Conservation (phyloP, 2,888 invertebrate species). For the Drosophila hawaiiensis region DNA sequence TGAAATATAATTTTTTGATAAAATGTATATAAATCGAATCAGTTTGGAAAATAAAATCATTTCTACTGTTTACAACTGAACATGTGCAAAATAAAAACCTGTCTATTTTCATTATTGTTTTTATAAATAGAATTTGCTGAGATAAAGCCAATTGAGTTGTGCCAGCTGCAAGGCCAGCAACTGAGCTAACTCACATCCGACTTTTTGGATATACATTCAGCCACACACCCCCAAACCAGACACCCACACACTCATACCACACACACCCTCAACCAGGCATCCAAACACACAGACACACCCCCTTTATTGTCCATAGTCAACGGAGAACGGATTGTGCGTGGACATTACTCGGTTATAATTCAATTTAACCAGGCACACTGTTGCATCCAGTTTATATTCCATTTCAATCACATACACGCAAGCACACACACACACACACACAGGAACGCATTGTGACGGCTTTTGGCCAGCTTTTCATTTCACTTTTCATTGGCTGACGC, state of each 20-base stretch:
- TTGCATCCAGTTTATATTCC: conserved; percentile 1
- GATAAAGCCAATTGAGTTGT: conserved; percentile 21
- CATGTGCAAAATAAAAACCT: neutral
- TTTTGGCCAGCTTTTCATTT: conserved; percentile 49
- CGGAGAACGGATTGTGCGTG: conserved; percentile 32
- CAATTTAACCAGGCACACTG: conserved; percentile 45
- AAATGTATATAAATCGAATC: neutral
- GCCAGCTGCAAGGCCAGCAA: conserved; percentile 20
- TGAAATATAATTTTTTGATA: rapidly evolving
- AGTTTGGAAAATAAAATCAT: neutral
- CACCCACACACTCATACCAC: neutral
- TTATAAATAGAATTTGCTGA: conserved; percentile 32
- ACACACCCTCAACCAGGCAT: neutral
- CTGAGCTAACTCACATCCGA: conserved; percentile 28
- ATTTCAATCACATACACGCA: conserved; percentile 13
- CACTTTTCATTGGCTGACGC: conserved; percentile 51
- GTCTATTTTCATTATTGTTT: conserved; percentile 6
- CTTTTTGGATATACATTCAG: neutral
- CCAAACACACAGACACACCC: neutral
- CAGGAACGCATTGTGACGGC: conserved; percentile 17
- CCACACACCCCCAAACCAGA: neutral
- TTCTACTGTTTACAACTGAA: neutral
- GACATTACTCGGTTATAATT: conserved; percentile 70
- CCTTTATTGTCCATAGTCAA: conserved; percentile 1
- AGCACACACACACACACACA: conserved; percentile 2